Evolutionary conservation across 37 sponge, comb jelly and placozoan genomes (phyloP), one percentile per base, ranked within the genome.

Genomic region (Beroe ovata): DNA sequence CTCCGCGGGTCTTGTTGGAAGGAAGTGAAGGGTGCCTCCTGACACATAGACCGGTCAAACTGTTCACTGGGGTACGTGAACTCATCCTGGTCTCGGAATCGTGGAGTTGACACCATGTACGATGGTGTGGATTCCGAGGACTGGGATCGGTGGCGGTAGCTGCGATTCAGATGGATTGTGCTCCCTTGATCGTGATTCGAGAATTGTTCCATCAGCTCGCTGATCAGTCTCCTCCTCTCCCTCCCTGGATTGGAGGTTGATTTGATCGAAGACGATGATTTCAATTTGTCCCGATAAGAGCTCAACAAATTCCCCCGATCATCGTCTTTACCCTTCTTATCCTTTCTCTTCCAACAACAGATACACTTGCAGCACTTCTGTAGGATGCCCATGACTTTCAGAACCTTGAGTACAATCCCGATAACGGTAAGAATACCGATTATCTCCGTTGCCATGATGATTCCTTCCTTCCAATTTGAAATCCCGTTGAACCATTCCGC

Each of bases 401-500:
- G 26, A 11, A 77, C 26, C 38, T 77, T 77, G n/a, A 77, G 4
- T 0, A 77, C 28, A 8, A 77, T 16, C 36, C 84, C 84, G 21
- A 77, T 77, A 22, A 77, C 28, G 8, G 84, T 42, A 6, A 77
- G 22, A 22, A 77, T 77, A 14, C 84, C 84, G 6, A 77, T 36
- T 22, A 77, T 33, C 47, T 77, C 84, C 0, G 84, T 77, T 40
- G 28, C 54, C 84, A 77, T 77, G 11, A 77, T 77, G 3, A 77
- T 0, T 6, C 38, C 84, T 36, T 77, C 84, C 84, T 77, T 77
- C 84, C 84, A 77, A 28, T 42, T 42, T 18, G 35, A 36, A 8
- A 77, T 42, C 41, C 84, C 84, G 54, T 77, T 77, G n/a, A 77
- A 77, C 84, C 84, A 77, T 54, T 77, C 84, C 47, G 54, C 54